These are phyloP conservation scores for Solen grandis DNA, from an alignment of 1,140 invertebrate species.

Conservation along the genomic window DNA sequence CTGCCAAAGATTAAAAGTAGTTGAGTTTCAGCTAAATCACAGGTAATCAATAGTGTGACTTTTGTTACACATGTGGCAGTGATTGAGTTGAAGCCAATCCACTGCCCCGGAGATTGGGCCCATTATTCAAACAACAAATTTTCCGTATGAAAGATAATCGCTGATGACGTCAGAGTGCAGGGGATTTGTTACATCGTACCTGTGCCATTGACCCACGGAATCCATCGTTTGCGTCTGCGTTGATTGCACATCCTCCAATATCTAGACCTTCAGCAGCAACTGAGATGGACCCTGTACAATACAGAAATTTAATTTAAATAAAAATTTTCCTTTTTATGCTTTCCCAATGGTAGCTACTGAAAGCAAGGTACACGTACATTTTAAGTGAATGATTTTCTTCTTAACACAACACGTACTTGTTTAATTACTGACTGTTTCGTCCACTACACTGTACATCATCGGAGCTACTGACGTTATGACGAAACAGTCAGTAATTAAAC, in stretches of 20 bases:
- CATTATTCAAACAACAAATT: background rate
- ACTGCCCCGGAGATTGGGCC: no score
- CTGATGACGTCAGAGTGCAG: background rate
- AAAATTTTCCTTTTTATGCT: no score
- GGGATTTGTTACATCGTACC: conserved; percentile 5
- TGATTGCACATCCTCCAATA: conserved; percentile 27
- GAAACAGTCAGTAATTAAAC: no score
- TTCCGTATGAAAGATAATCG: background rate
- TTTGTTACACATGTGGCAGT: background rate
- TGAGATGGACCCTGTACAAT: conserved; percentile 12
- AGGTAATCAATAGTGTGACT: background rate
- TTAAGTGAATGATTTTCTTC: no score
- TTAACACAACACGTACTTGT: no score
- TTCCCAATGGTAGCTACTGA: no score
- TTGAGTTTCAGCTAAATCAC: no score
- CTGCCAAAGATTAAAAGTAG: background rate
- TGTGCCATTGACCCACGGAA: conserved; percentile 18
- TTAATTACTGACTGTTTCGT: no score
- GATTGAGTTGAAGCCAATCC: background rate
- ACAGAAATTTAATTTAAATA: no score
- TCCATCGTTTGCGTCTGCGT: background rate
- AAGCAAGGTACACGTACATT: no score
- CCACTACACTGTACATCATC: no score
- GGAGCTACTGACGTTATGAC: no score
- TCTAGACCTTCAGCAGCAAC: conserved; percentile 42